Base-by-base conservation (phyloP, 1,140 invertebrate genomes). In the Arion vulgaris region DNA sequence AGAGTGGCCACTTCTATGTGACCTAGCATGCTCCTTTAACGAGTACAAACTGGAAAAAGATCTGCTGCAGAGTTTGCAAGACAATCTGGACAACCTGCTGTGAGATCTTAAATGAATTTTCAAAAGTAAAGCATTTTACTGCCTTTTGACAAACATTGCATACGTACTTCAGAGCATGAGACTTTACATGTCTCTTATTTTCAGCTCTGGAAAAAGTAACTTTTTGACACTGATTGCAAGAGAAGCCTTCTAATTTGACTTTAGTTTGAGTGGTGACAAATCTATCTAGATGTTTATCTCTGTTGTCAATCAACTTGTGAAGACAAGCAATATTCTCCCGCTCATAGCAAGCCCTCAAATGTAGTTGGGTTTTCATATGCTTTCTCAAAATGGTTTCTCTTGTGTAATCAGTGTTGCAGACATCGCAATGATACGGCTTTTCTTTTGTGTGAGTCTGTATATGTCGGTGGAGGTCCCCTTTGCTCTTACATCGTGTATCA, bases 401-500 rank as follows among this genome's bases (percentile, higher is more conserved):
- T 34, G 79, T 81, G 49, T 81, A 81, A 39, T 72, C 45, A 23
- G 79, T 81, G 45, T 81, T 81, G 71, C 79, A 81, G 51, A 81
- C 51, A 57, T 81, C 80, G 36, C 80, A 81, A 57, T 74, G 80
- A 39, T 53, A 81, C 39, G 80, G 80, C 51, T 81, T 81, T 74
- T 81, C 80, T 41, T 81, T 81, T 51, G 80, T 81, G 28, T 81
- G 80, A 68, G 80, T 81, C 38, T 81, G 80, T 53, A 74, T 81
- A 32, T 81, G 80, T 28, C 69, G 53, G 23, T 49, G n/a, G 32
- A 81, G 80, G 51, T 81, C 80, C 13, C 80, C 80, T 57, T 81
- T 81, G 49, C 80, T 81, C 57, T 81, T 81, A 34, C 80, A 81
- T 39, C 80, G 41, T 38, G 51, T 71, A 38, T 81, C 49, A 57